Conservation (phyloP, 2,797 vertebrate species). For the Meda fulgida region DNA sequence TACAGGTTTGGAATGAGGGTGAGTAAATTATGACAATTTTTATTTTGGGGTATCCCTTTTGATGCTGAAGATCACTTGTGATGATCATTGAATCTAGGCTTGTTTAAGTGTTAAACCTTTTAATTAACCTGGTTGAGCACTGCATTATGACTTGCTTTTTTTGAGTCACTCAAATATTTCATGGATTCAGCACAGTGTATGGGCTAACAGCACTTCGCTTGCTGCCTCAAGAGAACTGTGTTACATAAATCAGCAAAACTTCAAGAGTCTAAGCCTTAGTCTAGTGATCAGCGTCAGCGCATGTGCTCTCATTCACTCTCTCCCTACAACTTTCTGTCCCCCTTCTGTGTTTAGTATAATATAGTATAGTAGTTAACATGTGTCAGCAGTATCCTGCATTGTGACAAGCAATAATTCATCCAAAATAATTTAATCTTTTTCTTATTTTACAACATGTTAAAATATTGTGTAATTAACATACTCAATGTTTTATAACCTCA, state of each 20-base stretch:
- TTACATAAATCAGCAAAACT: conserved; percentile 29
- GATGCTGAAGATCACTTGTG: background rate
- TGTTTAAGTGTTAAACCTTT: background rate
- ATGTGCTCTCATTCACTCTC: background rate
- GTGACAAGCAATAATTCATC: background rate
- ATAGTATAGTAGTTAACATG: background rate
- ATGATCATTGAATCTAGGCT: background rate
- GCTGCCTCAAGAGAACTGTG: conserved; percentile 7
- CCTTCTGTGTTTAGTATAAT: background rate
- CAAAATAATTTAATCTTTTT: background rate
- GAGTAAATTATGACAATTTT: background rate
- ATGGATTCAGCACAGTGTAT: conserved; percentile 37
- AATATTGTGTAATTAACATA: background rate
- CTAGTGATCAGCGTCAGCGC: background rate
- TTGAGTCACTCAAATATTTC: conserved; percentile 9
- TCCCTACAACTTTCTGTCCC: background rate
- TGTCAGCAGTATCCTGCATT: no score
- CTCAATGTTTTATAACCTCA: background rate
- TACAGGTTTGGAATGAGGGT: background rate
- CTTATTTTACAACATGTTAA: no score
- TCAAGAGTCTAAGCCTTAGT: background rate
- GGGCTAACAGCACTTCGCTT: background rate
- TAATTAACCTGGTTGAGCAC: background rate
- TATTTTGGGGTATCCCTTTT: background rate
- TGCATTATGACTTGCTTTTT: background rate